These are phyloP conservation scores for Sycon ciliatum DNA, from an alignment of 37 sponge, comb jelly and placozoan species.

Conservation along the genomic window DNA sequence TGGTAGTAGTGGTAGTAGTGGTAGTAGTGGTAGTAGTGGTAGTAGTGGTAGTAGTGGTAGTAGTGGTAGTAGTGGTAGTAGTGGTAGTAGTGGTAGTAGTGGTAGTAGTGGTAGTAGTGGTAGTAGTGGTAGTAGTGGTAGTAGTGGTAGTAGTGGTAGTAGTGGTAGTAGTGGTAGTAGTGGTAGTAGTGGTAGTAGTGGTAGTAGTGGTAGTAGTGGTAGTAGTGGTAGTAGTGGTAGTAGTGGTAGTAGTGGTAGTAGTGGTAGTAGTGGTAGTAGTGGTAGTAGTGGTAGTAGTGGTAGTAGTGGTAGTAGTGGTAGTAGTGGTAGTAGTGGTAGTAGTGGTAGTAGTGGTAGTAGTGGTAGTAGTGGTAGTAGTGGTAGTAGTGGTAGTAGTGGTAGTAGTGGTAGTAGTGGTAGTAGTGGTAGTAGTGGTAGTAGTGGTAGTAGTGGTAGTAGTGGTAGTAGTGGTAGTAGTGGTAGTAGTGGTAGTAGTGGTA, in stretches of 20 bases:
- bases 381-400: slow-evolving; percentile 9
- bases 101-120: slow-evolving; percentile 9
- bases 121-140: slow-evolving; percentile 8
- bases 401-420: slow-evolving; percentile 9
- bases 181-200: slow-evolving; percentile 9
- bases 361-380: slow-evolving; percentile 9
- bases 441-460: slow-evolving; percentile 9
- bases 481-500: slow-evolving; percentile 8
- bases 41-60: slow-evolving; percentile 9
- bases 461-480: slow-evolving; percentile 9
- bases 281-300: slow-evolving; percentile 9
- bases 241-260: slow-evolving; percentile 8
- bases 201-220: slow-evolving; percentile 9
- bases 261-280: slow-evolving; percentile 9
- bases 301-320: slow-evolving; percentile 8
- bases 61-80: slow-evolving; percentile 8
- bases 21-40: slow-evolving; percentile 9
- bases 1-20: slow-evolving; percentile 9
- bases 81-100: slow-evolving; percentile 9
- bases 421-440: slow-evolving; percentile 8
- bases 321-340: slow-evolving; percentile 9
- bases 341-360: slow-evolving; percentile 9
- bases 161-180: slow-evolving; percentile 9
- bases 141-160: slow-evolving; percentile 9
- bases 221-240: slow-evolving; percentile 9